Evolutionary conservation across 2,113 vertebrate genomes (phyloP).

Genomic region (Tragelaphus strepsiceros): DNA sequence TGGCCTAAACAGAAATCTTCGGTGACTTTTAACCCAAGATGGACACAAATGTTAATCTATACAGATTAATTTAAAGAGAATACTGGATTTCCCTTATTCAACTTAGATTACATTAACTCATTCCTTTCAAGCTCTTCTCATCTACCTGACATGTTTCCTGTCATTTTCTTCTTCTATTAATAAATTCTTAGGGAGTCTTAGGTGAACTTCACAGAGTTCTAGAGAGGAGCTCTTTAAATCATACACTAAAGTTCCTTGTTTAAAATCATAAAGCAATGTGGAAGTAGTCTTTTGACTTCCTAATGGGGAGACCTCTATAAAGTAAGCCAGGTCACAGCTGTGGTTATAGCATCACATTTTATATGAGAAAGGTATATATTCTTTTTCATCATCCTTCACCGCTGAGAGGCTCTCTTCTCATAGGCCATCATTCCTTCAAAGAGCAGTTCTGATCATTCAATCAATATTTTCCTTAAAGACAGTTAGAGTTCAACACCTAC

Average conservation of each 20-base stretch:
- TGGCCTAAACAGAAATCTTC: neutral
- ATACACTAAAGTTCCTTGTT: neutral
- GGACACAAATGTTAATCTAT: neutral
- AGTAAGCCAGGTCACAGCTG: neutral
- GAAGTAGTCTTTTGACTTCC: neutral
- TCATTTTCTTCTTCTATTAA: neutral
- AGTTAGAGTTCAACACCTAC: neutral
- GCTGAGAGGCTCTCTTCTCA: neutral
- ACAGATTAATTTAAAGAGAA: neutral
- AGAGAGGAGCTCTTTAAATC: neutral
- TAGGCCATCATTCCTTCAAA: neutral
- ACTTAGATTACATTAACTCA: neutral
- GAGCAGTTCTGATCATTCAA: neutral
- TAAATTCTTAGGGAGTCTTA: constrained; percentile 10
- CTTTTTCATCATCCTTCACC: neutral
- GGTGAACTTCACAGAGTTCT: neutral
- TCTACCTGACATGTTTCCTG: neutral
- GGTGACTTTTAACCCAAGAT: neutral
- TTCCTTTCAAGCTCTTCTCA: neutral
- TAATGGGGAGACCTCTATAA: neutral
- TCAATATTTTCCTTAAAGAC: neutral
- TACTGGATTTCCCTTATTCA: neutral
- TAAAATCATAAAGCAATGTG: neutral
- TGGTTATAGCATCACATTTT: neutral
- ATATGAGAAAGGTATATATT: neutral